A percentile compares a stretch with the other conserved stretches of the same genome.
Conservation (phyloP, 2,797 vertebrate genomes). For the Hylomyscus alleni region DNA sequence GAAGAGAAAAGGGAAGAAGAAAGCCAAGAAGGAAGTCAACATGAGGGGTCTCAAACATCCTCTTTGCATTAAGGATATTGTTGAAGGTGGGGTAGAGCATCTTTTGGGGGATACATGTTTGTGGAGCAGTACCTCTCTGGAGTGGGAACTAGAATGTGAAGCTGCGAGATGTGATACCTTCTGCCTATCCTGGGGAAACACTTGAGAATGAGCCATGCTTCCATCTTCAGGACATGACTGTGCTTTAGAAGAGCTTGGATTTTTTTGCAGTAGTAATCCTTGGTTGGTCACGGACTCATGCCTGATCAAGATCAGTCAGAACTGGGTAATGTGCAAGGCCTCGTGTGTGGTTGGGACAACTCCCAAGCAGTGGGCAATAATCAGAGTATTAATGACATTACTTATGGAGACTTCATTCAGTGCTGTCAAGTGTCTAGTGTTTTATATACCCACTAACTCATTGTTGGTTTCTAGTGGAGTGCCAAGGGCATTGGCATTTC, state of each 20-base stretch:
- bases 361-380: neutral
- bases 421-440: neutral
- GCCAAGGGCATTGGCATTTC: slow-evolving; percentile 44
- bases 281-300: neutral
- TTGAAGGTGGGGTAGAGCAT: neutral
- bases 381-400: neutral
- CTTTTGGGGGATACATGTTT: neutral
- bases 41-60: neutral
- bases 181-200: slow-evolving; percentile 39
- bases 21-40: slow-evolving; percentile 39
- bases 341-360: neutral
- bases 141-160: neutral
- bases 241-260: neutral
- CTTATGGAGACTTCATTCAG: neutral
- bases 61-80: slow-evolving; percentile 5
- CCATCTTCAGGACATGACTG: neutral
- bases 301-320: neutral
- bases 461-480: neutral
- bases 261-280: slow-evolving; percentile 11
- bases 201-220: neutral
- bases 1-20: slow-evolving; percentile 5
- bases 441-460: neutral
- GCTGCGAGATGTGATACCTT: neutral
- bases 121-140: slow-evolving; percentile 15
- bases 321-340: neutral